phyloP scores from a whole-genome alignment of 2,888 invertebrate genomes.

The Chymomyza procnemis region DNA sequence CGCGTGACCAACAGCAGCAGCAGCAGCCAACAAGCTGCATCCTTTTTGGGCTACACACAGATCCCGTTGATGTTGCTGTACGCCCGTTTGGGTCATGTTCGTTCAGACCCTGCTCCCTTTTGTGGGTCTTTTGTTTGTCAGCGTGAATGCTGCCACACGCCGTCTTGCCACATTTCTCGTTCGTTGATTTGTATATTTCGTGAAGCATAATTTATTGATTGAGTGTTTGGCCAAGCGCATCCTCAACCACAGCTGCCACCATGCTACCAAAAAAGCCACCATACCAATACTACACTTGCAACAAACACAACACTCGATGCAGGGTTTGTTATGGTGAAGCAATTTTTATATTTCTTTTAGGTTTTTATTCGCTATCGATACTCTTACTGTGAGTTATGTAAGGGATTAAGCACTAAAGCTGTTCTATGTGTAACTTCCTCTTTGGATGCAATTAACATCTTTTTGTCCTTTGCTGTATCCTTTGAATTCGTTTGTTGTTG shows the following conservation, averaged over 20 bases:
- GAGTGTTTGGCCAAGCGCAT: slow-evolving; percentile 58
- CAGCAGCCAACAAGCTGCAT: not conserved
- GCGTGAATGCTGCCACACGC: slow-evolving; percentile 5
- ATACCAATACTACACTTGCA: slow-evolving; percentile 1
- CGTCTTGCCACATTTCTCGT: slow-evolving; percentile 29
- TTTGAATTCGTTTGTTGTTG: too few species aligned
- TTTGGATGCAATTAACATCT: too few species aligned
- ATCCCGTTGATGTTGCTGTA: not conserved
- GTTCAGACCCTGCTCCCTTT: not conserved
- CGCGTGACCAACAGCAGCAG: slow-evolving; percentile 53
- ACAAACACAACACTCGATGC: slow-evolving; percentile 42
- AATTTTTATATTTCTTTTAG: slow-evolving; percentile 10
- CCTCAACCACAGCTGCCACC: not conserved
- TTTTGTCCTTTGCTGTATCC: too few species aligned
- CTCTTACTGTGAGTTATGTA: too few species aligned
- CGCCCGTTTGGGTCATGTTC: not conserved
- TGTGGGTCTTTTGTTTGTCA: slow-evolving; percentile 20
- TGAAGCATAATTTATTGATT: slow-evolving; percentile 74
- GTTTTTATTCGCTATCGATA: not conserved
- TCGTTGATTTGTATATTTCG: slow-evolving; percentile 67
- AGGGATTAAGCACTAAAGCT: too few species aligned
- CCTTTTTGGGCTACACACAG: not conserved
- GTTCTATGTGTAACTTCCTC: too few species aligned
- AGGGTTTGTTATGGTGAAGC: slow-evolving; percentile 41
- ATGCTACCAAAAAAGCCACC: not conserved